phyloP scores from a whole-genome alignment of 2,797 vertebrate genomes.

The Hylomyscus alleni region DNA sequence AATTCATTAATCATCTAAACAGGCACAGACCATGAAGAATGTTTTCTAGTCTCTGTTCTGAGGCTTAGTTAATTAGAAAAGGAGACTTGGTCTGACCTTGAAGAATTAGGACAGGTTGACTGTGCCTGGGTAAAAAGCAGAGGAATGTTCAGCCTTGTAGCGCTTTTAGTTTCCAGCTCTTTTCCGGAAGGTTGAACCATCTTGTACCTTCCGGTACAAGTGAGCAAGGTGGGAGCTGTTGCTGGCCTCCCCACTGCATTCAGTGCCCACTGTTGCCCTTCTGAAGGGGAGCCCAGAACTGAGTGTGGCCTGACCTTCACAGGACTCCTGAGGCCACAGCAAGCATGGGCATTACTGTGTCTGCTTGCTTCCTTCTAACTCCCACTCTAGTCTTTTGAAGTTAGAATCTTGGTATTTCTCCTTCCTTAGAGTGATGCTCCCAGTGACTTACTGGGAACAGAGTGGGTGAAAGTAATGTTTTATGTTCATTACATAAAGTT shows the following conservation, averaged over 20 bases:
- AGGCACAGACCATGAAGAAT: conserved; percentile 59
- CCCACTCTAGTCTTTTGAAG: neutral
- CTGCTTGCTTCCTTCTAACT: neutral
- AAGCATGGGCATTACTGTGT: neutral
- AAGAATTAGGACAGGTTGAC: neutral
- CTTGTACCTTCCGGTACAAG: rapidly evolving
- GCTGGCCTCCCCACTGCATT: neutral
- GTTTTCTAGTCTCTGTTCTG: conserved; percentile 44
- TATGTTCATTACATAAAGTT: conserved; percentile 46
- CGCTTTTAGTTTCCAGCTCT: neutral
- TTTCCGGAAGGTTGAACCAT: neutral
- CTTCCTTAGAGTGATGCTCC: conserved; percentile 9
- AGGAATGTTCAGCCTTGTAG: neutral
- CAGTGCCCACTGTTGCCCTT: neutral
- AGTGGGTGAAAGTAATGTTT: neutral
- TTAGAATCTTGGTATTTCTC: neutral
- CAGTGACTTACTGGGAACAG: neutral
- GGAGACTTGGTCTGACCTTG: conserved; percentile 25
- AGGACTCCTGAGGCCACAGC: neutral
- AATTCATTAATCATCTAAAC: conserved; percentile 69
- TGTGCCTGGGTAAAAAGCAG: neutral
- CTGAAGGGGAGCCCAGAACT: neutral
- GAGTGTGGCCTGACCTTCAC: neutral
- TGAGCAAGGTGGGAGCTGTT: neutral
- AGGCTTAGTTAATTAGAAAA: conserved; percentile 55